phyloP scores from a whole-genome alignment of 2,113 vertebrate genomes.

The Amphiprion percula region DNA sequence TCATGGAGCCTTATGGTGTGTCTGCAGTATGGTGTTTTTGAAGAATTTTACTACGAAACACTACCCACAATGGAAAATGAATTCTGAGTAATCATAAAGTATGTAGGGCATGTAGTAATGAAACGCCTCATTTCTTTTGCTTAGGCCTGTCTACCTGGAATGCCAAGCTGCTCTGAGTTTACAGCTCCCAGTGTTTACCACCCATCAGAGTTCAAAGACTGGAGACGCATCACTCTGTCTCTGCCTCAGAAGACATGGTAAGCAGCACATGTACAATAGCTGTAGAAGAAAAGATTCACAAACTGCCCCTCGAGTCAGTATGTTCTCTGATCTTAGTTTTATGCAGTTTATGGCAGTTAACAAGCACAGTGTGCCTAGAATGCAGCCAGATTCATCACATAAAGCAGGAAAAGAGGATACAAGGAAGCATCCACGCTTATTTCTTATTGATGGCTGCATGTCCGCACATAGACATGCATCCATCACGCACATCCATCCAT shows the following conservation, averaged over 20 bases:
- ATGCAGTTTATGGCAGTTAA: slow-evolving; percentile 22
- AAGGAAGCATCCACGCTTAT: background rate
- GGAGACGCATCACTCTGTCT: slow-evolving; percentile 94
- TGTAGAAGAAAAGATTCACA: slow-evolving; percentile 11
- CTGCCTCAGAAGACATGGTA: slow-evolving; percentile 98
- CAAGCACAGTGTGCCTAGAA: slow-evolving; percentile 13
- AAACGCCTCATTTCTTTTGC: slow-evolving; percentile 42
- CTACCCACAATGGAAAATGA: slow-evolving; percentile 2
- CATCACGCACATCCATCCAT: background rate
- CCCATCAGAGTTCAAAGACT: slow-evolving; percentile 94
- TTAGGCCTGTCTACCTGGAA: slow-evolving; percentile 97
- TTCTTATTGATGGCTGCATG: slow-evolving; percentile 1
- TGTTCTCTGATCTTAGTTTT: slow-evolving; percentile 13
- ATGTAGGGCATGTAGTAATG: background rate
- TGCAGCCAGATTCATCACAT: slow-evolving; percentile 8
- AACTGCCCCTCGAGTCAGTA: slow-evolving; percentile 17
- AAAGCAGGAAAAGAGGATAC: slow-evolving; percentile 3
- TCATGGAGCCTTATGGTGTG: slow-evolving; percentile 9
- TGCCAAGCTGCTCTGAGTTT: slow-evolving; percentile 98
- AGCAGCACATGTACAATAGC: slow-evolving; percentile 57
- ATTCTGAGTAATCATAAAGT: background rate
- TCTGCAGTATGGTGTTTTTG: slow-evolving; percentile 13
- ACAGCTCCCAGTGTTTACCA: slow-evolving; percentile 96
- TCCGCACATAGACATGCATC: background rate
- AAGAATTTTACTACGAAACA: slow-evolving; percentile 10